A percentile compares a stretch with the other conserved stretches of the same genome.
Conservation (phyloP, 2,113 vertebrate species). For the Tetraodon nigroviridis region DNA sequence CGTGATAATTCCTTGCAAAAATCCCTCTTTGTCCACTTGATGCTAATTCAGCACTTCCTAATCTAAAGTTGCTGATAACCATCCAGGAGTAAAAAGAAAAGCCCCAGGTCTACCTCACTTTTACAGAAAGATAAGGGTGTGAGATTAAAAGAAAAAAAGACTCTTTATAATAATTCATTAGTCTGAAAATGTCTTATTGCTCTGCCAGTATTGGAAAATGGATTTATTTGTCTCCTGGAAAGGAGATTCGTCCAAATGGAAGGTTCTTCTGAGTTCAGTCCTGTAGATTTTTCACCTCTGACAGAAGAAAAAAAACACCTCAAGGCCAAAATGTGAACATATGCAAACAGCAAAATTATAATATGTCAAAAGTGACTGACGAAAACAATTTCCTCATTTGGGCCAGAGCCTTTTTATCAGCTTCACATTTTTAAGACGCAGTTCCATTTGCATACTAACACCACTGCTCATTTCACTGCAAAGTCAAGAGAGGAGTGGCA, state of each 20-base stretch:
- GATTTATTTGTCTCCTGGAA: not conserved
- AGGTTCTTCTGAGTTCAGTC: conserved; percentile 5
- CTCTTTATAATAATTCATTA: conserved; percentile 7
- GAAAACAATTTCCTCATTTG: conserved; percentile 6
- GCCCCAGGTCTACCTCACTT: not conserved
- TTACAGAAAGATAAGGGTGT: too few species aligned
- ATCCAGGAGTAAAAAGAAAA: conserved; percentile 25
- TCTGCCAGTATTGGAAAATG: too few species aligned
- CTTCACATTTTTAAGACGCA: conserved; percentile 8
- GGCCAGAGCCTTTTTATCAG: conserved; percentile 11
- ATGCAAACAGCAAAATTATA: conserved; percentile 30
- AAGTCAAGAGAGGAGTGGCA: conserved; percentile 11
- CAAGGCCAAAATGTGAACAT: conserved; percentile 23
- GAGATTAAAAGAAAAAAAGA: too few species aligned
- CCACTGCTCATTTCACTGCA: conserved; percentile 7
- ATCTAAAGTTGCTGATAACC: conserved; percentile 36
- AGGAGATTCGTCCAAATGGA: not conserved
- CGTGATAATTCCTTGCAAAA: conserved; percentile 44
- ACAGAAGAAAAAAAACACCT: conserved; percentile 18
- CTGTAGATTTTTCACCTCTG: conserved; percentile 1
- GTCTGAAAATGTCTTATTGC: conserved; percentile 10
- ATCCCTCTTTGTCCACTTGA: conserved; percentile 40
- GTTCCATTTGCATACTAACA: not conserved
- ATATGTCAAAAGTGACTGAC: conserved; percentile 12
- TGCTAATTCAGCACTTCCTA: conserved; percentile 41